Conservation (phyloP, 2,797 vertebrate genomes). For the Halcyon leucocephala region DNA sequence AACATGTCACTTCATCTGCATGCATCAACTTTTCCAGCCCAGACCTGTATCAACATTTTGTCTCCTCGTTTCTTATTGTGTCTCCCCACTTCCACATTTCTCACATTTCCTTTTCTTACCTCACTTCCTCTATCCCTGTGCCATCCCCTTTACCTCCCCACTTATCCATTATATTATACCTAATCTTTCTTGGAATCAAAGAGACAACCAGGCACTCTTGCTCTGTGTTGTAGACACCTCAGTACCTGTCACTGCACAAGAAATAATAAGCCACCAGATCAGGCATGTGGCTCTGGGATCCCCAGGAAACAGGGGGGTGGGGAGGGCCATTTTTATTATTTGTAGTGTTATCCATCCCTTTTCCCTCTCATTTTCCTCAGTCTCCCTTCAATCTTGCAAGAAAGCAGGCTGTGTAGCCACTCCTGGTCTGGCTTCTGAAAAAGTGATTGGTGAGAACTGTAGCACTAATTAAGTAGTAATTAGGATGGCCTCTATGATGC, state of each 20-base stretch:
- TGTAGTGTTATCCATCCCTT: not conserved
- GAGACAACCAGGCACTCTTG: not conserved
- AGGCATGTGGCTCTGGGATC: not conserved
- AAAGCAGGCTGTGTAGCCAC: not conserved
- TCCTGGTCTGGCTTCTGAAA: not conserved
- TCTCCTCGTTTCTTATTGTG: not conserved
- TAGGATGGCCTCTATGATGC: not conserved
- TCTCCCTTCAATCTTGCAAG: not conserved
- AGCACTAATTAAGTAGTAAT: not conserved
- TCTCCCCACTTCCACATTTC: not conserved
- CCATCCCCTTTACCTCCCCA: not conserved
- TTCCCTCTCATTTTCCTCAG: not conserved
- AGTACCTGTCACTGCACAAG: not conserved
- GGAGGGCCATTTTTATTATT: not conserved
- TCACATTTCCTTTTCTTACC: not conserved
- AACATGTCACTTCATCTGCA: not conserved
- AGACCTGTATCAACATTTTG: not conserved
- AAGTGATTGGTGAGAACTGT: not conserved
- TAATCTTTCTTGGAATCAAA: not conserved
- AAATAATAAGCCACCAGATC: not conserved
- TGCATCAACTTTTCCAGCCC: not conserved
- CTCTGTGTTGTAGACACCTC: not conserved
- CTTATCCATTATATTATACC: not conserved
- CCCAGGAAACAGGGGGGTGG: not conserved
- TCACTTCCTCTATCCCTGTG: fast-evolving